phyloP scores from a whole-genome alignment of 2,888 invertebrate genomes.

The Lampropteryx suffumata region DNA sequence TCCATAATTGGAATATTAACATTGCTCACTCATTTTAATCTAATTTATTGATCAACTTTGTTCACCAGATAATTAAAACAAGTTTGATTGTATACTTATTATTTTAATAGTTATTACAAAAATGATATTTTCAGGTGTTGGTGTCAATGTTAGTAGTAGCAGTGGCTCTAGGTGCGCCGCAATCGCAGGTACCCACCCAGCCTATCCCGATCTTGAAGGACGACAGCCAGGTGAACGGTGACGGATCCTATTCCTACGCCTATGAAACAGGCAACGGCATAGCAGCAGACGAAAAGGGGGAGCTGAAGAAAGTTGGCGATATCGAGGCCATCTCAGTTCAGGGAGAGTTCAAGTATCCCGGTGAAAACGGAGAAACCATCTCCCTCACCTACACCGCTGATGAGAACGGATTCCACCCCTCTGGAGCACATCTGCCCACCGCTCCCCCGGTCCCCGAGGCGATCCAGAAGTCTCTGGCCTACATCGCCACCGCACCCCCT shows the following conservation, averaged over 20 bases:
- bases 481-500: slow-evolving; percentile 85
- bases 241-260: slow-evolving; percentile 84
- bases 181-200: slow-evolving; percentile 54
- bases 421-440: slow-evolving; percentile 84
- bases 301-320: slow-evolving; percentile 82
- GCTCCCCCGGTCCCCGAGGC: slow-evolving; percentile 88
- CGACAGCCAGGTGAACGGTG: slow-evolving; percentile 82
- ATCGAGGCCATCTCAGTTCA: slow-evolving; percentile 82
- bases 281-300: slow-evolving; percentile 82
- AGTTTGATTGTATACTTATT: too few species aligned
- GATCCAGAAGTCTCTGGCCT: slow-evolving; percentile 86
- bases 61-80: too few species aligned
- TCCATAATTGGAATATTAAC: too few species aligned
- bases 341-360: slow-evolving; percentile 86
- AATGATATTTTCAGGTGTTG: slow-evolving; percentile 58
- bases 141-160: slow-evolving; percentile 62
- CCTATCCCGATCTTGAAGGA: slow-evolving; percentile 82
- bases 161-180: slow-evolving; percentile 65
- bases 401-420: slow-evolving; percentile 87
- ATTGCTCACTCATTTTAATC: too few species aligned
- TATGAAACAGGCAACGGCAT: slow-evolving; percentile 88
- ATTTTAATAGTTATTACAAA: neutral
- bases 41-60: too few species aligned
- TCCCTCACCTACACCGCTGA: slow-evolving; percentile 86
- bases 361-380: slow-evolving; percentile 85